Conservation (phyloP, 2,888 invertebrate genomes). For the Apamea sordens region DNA sequence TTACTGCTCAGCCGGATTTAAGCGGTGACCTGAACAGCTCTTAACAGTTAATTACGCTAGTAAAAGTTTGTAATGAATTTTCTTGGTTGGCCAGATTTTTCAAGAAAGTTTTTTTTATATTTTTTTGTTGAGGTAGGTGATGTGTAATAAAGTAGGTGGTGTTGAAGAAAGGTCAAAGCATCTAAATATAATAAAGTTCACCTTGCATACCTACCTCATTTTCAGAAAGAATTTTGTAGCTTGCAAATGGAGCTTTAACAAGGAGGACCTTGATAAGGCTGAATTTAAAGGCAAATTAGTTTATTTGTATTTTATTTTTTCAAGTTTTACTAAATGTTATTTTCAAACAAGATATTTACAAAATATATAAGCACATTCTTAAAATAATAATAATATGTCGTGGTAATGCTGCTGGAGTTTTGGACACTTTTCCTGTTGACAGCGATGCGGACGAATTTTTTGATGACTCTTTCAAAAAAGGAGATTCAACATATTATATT, state of each 20-base stretch:
- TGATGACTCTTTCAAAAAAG: too few relatives aligned
- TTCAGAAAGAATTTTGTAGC: constrained; percentile 13
- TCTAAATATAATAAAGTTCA: constrained; percentile 9
- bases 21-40: constrained; percentile 54
- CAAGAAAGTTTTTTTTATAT: neutral
- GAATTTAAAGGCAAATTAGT: neutral
- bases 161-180: constrained; percentile 6
- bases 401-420: neutral
- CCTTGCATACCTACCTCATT: constrained; percentile 1
- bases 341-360: neutral
- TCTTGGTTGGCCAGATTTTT: constrained; percentile 28
- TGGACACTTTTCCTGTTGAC: too few relatives aligned
- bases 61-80: constrained; percentile 56
- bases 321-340: neutral
- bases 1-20: constrained; percentile 45
- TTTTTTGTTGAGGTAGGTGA: constrained; percentile 33
- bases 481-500: too few relatives aligned
- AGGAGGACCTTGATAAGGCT: neutral
- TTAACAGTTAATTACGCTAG: constrained; percentile 57
- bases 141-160: constrained; percentile 13
- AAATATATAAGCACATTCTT: neutral
- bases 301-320: neutral
- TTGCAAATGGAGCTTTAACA: constrained; percentile 1
- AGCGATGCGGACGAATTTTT: neutral
- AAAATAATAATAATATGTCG: neutral